These are phyloP conservation scores for Poecilia gillii DNA, from an alignment of 2,797 vertebrate genomes.

Conservation along the genomic window DNA sequence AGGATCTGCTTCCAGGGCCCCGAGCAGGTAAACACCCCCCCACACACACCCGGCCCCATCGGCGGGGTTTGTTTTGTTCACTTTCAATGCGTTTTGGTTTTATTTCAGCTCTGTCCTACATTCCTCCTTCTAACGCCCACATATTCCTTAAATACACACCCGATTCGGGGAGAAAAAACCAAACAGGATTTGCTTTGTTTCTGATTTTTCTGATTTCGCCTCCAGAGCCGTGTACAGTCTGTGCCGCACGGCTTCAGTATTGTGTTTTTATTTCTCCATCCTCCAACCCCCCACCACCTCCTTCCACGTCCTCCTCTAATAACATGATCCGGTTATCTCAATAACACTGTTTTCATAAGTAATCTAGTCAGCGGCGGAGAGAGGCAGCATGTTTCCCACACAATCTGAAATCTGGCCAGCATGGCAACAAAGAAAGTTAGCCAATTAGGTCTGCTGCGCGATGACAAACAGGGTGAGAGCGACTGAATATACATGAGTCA, in stretches of 20 bases:
- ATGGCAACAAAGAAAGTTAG: conserved; percentile 79
- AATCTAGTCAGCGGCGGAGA: conserved; percentile 38
- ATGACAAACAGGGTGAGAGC: conserved; percentile 61
- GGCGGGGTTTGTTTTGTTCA: neutral
- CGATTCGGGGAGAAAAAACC: neutral
- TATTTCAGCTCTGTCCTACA: conserved; percentile 6
- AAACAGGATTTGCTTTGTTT: conserved; percentile 21
- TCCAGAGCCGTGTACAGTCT: conserved; percentile 1
- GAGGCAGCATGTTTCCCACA: conserved; percentile 54
- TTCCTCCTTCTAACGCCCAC: neutral
- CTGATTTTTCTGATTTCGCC: conserved; percentile 7
- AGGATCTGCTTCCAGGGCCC: conserved; percentile 95
- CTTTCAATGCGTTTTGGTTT: neutral
- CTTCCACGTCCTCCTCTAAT: too few species aligned
- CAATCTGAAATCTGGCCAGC: conserved; percentile 65
- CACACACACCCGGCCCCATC: neutral
- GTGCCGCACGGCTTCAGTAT: conserved; percentile 7
- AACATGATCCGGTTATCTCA: conserved; percentile 42
- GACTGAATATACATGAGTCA: conserved; percentile 64
- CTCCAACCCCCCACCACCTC: neutral
- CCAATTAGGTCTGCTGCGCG: conserved; percentile 67
- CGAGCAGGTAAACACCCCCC: conserved; percentile 84
- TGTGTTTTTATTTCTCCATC: conserved; percentile 1
- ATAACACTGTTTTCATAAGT: conserved; percentile 54
- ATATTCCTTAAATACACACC: neutral